These are phyloP conservation scores for Philopedon plagiatum DNA, from an alignment of 2,888 invertebrate genomes.

Conservation along the genomic window DNA sequence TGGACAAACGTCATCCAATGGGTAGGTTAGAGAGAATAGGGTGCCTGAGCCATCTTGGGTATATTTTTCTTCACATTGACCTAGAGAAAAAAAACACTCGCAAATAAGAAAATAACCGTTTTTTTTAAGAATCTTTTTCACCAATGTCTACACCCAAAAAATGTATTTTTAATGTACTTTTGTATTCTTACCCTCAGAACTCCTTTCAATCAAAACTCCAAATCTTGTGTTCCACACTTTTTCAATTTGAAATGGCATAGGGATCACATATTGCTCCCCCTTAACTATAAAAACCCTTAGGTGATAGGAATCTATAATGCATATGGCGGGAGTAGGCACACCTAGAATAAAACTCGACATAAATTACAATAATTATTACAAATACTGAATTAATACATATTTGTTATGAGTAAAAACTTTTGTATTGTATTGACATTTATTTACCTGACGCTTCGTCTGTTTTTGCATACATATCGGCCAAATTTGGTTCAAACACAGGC, in stretches of 20 bases:
- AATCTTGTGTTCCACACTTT: constrained; percentile 88
- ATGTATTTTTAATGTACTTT: too few relatives aligned
- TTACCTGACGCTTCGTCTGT: constrained; percentile 68
- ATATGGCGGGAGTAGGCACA: constrained; percentile 72
- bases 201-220: constrained; percentile 88
- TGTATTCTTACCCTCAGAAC: constrained; percentile 68
- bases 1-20: constrained; percentile 92
- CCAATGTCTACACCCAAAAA: too few relatives aligned
- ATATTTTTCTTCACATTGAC: constrained; percentile 28
- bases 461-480: constrained; percentile 66
- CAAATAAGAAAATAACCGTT: too few relatives aligned
- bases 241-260: constrained; percentile 85
- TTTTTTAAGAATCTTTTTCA: too few relatives aligned
- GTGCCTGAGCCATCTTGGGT: constrained; percentile 71
- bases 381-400: too few relatives aligned
- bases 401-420: not conserved
- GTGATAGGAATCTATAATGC: constrained; percentile 82
- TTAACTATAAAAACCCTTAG: constrained; percentile 84
- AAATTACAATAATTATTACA: too few relatives aligned
- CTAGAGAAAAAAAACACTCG: constrained; percentile 6
- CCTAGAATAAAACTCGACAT: constrained; percentile 33
- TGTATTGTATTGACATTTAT: not conserved
- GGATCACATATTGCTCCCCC: constrained; percentile 87
- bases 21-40: constrained; percentile 90
- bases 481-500: constrained; percentile 69